Percentiles rank a stretch among this genome's conserved stretches.
Conservation (phyloP, 2,113 vertebrate species). For the Actinemys pallida region DNA sequence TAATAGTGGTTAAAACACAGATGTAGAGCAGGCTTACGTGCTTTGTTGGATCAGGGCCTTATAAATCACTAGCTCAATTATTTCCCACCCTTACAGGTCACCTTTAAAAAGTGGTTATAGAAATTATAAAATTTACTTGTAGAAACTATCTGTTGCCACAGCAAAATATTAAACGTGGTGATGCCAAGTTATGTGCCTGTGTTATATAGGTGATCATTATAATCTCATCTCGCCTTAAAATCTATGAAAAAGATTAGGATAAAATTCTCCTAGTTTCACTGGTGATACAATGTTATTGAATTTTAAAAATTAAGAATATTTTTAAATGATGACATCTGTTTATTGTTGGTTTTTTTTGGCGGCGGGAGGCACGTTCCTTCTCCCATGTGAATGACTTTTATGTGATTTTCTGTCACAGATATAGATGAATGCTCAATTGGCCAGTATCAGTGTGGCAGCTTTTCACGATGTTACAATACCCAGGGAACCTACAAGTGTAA, state of each 20-base stretch:
- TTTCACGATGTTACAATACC: conserved; percentile 91
- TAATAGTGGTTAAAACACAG: background rate
- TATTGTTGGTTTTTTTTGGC: background rate
- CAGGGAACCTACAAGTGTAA: conserved; percentile 95
- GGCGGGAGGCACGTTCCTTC: background rate
- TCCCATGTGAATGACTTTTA: background rate
- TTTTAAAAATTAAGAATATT: background rate
- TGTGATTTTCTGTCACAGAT: conserved; percentile 81
- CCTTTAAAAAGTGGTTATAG: background rate
- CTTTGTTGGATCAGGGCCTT: background rate
- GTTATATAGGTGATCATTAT: background rate
- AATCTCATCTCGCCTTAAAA: background rate
- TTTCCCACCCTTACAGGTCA: background rate
- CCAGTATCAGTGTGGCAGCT: conserved; percentile 86
- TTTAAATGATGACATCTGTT: background rate
- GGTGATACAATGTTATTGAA: background rate
- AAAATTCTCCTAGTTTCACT: background rate
- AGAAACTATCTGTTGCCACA: background rate
- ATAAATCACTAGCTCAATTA: background rate
- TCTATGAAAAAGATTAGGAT: background rate
- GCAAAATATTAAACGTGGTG: background rate
- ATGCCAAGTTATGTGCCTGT: background rate
- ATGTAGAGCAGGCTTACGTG: background rate
- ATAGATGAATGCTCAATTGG: conserved; percentile 91
- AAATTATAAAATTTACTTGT: background rate